Base-by-base conservation (phyloP, 2,113 vertebrate genomes). In the Datnioides undecimradiatus region DNA sequence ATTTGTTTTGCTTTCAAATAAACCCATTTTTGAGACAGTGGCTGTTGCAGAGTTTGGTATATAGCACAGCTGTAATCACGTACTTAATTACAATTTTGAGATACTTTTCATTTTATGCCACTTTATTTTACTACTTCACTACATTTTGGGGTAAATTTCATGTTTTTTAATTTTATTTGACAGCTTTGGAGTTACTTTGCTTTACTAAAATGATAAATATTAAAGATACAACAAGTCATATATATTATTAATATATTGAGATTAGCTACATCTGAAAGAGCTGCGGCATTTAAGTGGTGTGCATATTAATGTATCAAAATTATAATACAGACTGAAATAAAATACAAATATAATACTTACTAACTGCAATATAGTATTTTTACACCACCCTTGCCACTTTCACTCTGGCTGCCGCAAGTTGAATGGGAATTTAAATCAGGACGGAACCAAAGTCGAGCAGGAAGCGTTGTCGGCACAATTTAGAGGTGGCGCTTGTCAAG, bases 1-100 rank as follows among this genome's bases (percentile, higher is more conserved):
- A 6, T 27, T 38, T 75, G 7, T 70, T 60, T 83, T 55, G 23
- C 48, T 62, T 29, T 66, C 19, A 83, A 91, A 85, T 86, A 90
- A 89, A 91, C 25, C 45, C 17, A 0, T 62, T 46, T 69, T 69
- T 58, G 8, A 57, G 13, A 14, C 55, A n/a, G 5, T 11, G 5
- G 2, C 11, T 33, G 34, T 46, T 0, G 2, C 13, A 23, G 19
- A 17, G 19, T 60, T 49, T 69, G 14, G 14, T 73, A 52, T 51
- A 40, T 8, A 13, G 13, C 13, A 23, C 40, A 31, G 0, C 12
- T 12, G 13, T 13, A 4, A 17, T 13, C 2, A 52, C 11, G 4
- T 46, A 46, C 0, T 8, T 21, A 49, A 49, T 8, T 49, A 49
- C 10, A 5, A 5, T 43, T 16, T 45, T 1, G 16, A 7, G 6